These are phyloP conservation scores for Anguilla anguilla DNA, from an alignment of 2,797 vertebrate genomes.

Conservation along the genomic window DNA sequence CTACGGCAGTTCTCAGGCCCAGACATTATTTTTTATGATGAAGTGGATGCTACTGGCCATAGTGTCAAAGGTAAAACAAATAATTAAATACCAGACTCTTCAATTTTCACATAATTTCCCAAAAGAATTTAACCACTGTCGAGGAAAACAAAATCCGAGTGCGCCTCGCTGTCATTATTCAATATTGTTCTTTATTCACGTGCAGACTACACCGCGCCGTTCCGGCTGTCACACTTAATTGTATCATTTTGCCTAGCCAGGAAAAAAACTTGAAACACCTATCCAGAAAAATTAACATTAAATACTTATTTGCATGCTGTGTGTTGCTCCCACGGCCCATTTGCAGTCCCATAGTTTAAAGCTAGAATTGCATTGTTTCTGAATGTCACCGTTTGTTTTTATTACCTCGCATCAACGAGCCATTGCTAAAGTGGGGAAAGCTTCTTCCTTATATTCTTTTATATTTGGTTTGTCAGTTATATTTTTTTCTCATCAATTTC, in stretches of 20 bases:
- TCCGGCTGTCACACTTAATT: not conserved
- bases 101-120: not conserved
- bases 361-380: not conserved
- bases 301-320: not conserved
- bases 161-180: not conserved
- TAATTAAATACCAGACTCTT: not conserved
- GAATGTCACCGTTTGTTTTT: not conserved
- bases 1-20: not conserved
- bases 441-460: not conserved
- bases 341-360: not conserved
- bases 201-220: not conserved
- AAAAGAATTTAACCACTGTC: not conserved
- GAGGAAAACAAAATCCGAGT: not conserved
- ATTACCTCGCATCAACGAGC: not conserved
- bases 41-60: not conserved
- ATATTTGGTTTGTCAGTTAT: not conserved
- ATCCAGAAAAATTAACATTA: slow-evolving; percentile 12
- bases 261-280: not conserved
- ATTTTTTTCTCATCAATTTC: not conserved
- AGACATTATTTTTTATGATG: not conserved
- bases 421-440: not conserved
- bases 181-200: not conserved
- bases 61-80: not conserved
- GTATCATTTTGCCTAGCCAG: not conserved
- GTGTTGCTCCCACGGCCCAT: not conserved